These are phyloP conservation scores for Laspeyria flexula DNA, from an alignment of 2,888 invertebrate species.

Conservation along the genomic window DNA sequence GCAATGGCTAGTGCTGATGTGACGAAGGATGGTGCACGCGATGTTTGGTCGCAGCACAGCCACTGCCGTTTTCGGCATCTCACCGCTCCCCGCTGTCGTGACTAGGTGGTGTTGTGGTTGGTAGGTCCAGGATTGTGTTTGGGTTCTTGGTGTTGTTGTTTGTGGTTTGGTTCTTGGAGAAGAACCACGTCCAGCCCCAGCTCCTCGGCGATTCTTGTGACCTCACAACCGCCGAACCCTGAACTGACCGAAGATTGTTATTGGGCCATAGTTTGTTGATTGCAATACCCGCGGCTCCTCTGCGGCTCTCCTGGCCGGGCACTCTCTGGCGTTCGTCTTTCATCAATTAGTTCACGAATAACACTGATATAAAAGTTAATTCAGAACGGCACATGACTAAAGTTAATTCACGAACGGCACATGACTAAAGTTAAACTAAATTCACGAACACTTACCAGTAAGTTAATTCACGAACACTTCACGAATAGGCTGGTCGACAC, in stretches of 20 bases:
- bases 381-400: no score
- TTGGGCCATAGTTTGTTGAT: constrained; percentile 16
- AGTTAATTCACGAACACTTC: no score
- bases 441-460: no score
- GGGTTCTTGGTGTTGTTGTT: background rate
- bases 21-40: constrained; percentile 17
- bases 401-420: no score
- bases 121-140: background rate
- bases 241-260: constrained; percentile 33
- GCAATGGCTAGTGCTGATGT: constrained; percentile 28
- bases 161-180: constrained; percentile 39
- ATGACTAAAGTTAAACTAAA: no score
- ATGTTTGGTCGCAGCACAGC: constrained; percentile 4
- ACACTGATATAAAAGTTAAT: no score
- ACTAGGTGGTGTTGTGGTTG: background rate
- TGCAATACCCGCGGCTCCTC: constrained; percentile 11
- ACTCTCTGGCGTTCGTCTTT: no score
- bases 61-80: constrained; percentile 27
- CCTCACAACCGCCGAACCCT: constrained; percentile 26
- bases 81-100: background rate
- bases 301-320: constrained; percentile 28
- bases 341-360: no score
- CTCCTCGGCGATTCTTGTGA: constrained; percentile 21
- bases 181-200: constrained; percentile 31
- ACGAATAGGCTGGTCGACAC: no score